A percentile compares a stretch with the other conserved stretches of the same genome.
These are phyloP conservation scores for Urophycis tenuis DNA, from an alignment of 2,797 vertebrate species.

Conservation along the genomic window DNA sequence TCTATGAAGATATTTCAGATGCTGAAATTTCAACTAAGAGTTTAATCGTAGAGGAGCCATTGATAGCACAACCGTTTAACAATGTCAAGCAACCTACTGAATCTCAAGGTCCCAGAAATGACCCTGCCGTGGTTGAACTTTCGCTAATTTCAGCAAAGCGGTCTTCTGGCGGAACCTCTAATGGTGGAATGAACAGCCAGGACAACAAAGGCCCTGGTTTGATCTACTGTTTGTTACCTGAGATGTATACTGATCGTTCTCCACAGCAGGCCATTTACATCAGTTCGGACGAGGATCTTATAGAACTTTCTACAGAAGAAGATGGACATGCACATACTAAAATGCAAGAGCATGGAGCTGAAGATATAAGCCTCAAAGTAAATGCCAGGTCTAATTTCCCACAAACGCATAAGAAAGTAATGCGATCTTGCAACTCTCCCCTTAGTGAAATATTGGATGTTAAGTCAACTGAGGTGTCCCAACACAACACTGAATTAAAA, in stretches of 20 bases:
- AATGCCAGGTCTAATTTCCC: not conserved
- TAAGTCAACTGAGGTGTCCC: not conserved
- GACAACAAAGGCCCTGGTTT: not conserved
- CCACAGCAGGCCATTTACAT: not conserved
- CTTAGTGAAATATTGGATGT: not conserved
- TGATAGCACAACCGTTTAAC: not conserved
- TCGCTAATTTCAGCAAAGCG: too few species aligned
- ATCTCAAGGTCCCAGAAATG: not conserved
- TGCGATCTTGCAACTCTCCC: too few species aligned
- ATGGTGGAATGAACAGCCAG: not conserved
- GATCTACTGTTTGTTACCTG: too few species aligned
- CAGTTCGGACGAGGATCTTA: not conserved
- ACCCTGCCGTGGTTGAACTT: too few species aligned
- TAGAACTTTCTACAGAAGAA: not conserved
- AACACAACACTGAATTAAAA: not conserved
- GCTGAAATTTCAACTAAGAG: not conserved
- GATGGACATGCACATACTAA: not conserved
- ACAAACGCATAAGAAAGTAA: not conserved
- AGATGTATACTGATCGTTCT: not conserved
- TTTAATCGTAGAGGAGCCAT: not conserved
- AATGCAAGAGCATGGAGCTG: not conserved
- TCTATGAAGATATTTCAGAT: conserved; percentile 24
- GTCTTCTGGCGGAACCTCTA: not conserved
- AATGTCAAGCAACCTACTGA: not conserved
- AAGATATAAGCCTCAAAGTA: not conserved